Evolutionary conservation across 2,888 invertebrate genomes (phyloP), one percentile per base, ranked within the genome.

Genomic region (Drosophila emarginata): DNA sequence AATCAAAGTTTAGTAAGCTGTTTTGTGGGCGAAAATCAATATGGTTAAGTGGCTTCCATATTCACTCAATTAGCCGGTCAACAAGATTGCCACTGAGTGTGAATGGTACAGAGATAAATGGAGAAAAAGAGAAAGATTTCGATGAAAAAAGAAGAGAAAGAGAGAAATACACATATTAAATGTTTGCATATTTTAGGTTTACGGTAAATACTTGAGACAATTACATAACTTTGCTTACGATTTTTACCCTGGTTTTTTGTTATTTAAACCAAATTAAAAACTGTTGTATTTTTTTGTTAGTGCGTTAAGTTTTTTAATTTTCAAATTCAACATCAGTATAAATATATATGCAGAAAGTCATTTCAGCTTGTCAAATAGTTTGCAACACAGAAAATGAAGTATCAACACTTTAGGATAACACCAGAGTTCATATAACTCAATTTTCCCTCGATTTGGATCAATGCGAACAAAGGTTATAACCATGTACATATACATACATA

Each of bases 301-400:
- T 80, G 87, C 76, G 79, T 80, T 61, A 52, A 69, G 60, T 67
- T 72, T 84, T 80, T 73, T 64, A 72, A 58, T 80, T 84, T 54
- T 36, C 14, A 12, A 6, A 18, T 26, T 52, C 14, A 0, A 21
- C 1, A 6, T 39, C 14, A 2, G 14, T 37, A 40, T 26, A 26
- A 1, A 45, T 45, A 45, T n/a, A 11, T 4, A 21, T 21, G 45
- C 45, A 21, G 2, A 21, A 12, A 45, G 45, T 45, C 4, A 6
- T 12, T 12, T 45, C 1, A 45, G 2, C 9, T 9, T 2, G 18
- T 0, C 15, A 45, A 18, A 45, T 14, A 45, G 32, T 32, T 26
- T 26, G 26, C 26, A 26, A 23, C 23, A 23, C 23, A 23, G 4
- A 23, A 23, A 23, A 23, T 23, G 23, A 23, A 23, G n/a, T n/a